Percentiles rank a stretch among this genome's conserved stretches.
These are phyloP conservation scores for Spizaetus ornatus DNA, from an alignment of 2,113 vertebrate species.

Conservation along the genomic window DNA sequence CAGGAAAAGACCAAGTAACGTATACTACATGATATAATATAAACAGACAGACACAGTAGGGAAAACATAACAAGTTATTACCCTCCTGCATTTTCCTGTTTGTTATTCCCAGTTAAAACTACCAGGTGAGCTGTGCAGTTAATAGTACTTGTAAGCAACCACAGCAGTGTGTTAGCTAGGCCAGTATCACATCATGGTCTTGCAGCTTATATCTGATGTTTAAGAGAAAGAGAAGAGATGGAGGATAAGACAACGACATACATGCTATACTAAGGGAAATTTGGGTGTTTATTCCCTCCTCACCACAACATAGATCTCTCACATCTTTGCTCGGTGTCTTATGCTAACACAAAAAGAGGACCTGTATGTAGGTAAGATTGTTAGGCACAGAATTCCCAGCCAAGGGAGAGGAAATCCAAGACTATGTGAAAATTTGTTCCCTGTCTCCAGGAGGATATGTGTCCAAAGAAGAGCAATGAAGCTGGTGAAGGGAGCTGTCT, in stretches of 20 bases:
- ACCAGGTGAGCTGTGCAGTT: background rate
- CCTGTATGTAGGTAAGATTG: background rate
- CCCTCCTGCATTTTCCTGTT: background rate
- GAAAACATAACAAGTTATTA: background rate
- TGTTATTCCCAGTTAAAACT: background rate
- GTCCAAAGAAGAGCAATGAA: background rate
- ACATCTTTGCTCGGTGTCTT: background rate
- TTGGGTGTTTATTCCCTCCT: background rate
- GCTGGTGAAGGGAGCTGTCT: background rate
- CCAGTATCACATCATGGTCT: background rate
- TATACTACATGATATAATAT: background rate
- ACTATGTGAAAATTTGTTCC: background rate
- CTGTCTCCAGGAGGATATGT: background rate
- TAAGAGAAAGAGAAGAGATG: background rate
- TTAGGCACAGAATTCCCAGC: background rate
- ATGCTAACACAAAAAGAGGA: background rate
- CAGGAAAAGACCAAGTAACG: background rate
- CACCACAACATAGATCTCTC: background rate
- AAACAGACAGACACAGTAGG: background rate
- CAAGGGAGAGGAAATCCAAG: background rate
- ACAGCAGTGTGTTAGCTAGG: background rate
- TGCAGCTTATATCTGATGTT: background rate
- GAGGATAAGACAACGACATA: background rate
- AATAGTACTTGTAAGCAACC: background rate
- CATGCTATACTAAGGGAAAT: background rate